Conservation (phyloP, 1,140 invertebrate species). For the Dreissena rostriformis region DNA sequence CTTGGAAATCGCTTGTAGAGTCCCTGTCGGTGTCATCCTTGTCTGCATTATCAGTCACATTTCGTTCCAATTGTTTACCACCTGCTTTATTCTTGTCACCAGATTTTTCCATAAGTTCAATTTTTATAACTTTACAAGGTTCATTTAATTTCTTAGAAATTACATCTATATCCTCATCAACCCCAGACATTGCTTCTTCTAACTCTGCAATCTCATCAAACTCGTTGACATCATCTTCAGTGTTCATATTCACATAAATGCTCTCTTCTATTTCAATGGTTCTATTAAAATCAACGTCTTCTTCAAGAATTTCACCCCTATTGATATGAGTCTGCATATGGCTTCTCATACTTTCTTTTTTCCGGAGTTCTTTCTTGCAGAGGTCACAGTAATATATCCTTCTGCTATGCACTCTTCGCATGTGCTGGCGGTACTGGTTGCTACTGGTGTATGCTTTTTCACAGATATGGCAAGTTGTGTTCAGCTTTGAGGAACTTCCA, state of each 20-base stretch:
- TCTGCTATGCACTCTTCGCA: slow-evolving; percentile 4
- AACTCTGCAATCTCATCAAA: slow-evolving; percentile 1
- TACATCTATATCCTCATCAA: not conserved
- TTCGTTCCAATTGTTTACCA: too few relatives aligned
- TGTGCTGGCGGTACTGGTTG: not conserved
- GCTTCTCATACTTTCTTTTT: slow-evolving; percentile 15
- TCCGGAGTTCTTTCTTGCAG: not conserved
- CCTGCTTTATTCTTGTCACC: too few relatives aligned
- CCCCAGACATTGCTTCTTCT: not conserved
- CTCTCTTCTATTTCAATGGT: not conserved
- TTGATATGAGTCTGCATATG: slow-evolving; percentile 26
- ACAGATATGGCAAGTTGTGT: slow-evolving; percentile 1
- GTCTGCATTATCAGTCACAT: too few relatives aligned
- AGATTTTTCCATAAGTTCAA: not conserved
- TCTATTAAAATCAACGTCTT: slow-evolving; percentile 1
- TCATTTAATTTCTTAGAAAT: not conserved
- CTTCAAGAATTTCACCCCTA: not conserved
- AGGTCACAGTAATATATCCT: slow-evolving; percentile 32
- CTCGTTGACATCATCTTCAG: not conserved
- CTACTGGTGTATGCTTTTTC: not conserved
- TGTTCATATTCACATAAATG: not conserved
- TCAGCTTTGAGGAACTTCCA: not conserved
- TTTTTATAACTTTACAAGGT: not conserved
- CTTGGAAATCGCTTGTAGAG: too few relatives aligned
- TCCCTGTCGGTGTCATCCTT: too few relatives aligned